Percentiles rank a stretch among this genome's conserved stretches.
Conservation (phyloP, 1,140 invertebrate species). For the Ridgeia piscesae region DNA sequence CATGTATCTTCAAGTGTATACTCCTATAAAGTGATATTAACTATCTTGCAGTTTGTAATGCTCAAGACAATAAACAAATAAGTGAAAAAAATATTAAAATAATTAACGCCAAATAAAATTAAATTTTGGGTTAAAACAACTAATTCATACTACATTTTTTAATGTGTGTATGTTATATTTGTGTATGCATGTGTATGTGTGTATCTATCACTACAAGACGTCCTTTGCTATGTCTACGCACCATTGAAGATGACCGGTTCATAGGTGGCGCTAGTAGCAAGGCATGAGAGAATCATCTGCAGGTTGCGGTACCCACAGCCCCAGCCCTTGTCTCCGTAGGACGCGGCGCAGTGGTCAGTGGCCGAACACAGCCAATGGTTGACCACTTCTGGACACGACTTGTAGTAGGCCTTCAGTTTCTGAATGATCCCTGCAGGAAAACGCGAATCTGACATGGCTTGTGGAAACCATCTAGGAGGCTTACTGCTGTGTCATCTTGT, state of each 20-base stretch:
- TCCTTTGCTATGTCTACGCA: slow-evolving; percentile 19
- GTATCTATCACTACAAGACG: too few species aligned
- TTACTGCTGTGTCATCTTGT: neutral
- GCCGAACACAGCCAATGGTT: slow-evolving; percentile 74
- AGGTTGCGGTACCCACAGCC: slow-evolving; percentile 85
- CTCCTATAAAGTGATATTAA: too few species aligned
- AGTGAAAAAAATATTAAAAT: too few species aligned
- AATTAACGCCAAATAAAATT: too few species aligned
- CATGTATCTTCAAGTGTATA: too few species aligned
- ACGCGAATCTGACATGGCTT: neutral
- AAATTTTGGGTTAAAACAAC: too few species aligned
- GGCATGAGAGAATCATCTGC: slow-evolving; percentile 84
- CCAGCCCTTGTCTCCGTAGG: slow-evolving; percentile 86
- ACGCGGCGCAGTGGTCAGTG: slow-evolving; percentile 82
- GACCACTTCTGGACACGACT: slow-evolving; percentile 63
- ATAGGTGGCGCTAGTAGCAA: slow-evolving; percentile 73
- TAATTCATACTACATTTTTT: too few species aligned
- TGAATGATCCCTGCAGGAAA: slow-evolving; percentile 68
- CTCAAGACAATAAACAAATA: too few species aligned
- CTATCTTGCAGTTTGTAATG: too few species aligned
- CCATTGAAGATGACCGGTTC: slow-evolving; percentile 66
- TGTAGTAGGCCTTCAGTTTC: slow-evolving; percentile 70
- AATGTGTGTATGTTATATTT: too few species aligned
- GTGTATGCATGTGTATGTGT: too few species aligned
- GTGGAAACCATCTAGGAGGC: neutral